These are phyloP conservation scores for Oncorhynchus nerka DNA, from an alignment of 2,113 vertebrate species.

Conservation along the genomic window DNA sequence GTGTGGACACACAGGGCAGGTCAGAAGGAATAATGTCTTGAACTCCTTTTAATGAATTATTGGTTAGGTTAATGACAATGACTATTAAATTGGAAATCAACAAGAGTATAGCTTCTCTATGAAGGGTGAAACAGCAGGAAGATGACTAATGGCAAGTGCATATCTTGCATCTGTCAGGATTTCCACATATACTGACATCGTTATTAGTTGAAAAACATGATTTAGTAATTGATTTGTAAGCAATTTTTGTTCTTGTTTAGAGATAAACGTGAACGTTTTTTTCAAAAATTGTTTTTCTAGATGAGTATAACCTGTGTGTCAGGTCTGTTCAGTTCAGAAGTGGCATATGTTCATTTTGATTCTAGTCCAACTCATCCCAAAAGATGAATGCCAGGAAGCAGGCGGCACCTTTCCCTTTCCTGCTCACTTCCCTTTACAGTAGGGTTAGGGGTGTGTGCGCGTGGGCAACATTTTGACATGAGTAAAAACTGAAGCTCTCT, in stretches of 20 bases:
- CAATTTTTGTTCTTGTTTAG: too few relatives aligned
- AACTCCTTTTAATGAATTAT: neutral
- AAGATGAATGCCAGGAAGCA: slow-evolving; percentile 66
- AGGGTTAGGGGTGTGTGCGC: neutral
- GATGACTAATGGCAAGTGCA: neutral
- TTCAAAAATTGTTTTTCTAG: neutral
- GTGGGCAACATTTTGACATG: neutral
- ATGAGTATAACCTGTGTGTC: neutral
- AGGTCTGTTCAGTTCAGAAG: neutral
- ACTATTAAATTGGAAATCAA: neutral
- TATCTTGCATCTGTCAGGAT: neutral
- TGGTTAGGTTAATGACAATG: neutral
- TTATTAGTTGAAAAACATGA: neutral
- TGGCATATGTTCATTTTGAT: slow-evolving; percentile 32
- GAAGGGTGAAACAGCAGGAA: neutral
- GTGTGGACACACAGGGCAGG: neutral
- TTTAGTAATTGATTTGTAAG: too few relatives aligned
- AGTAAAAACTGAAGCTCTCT: too few relatives aligned
- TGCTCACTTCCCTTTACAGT: slow-evolving; percentile 37
- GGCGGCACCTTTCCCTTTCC: slow-evolving; percentile 56
- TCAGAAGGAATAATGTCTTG: neutral
- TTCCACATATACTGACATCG: neutral
- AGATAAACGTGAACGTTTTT: too few relatives aligned
- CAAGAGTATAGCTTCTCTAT: neutral
- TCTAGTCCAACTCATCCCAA: slow-evolving; percentile 24